Evolutionary conservation across 2,113 vertebrate genomes (phyloP).

Genomic region (Montifringilla adamsi): DNA sequence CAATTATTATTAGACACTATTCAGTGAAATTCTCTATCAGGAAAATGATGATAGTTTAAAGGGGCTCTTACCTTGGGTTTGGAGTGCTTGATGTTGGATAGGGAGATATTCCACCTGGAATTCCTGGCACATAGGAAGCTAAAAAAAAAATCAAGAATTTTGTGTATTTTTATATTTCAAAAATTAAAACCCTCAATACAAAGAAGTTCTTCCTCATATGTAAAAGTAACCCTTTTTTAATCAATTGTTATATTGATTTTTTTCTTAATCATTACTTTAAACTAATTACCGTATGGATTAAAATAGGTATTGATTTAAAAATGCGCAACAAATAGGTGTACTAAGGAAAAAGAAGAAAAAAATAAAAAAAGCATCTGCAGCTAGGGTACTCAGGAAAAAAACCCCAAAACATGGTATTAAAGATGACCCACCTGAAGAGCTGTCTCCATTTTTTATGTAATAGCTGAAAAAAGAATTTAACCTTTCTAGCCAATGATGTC

Average conservation of each 20-base stretch:
- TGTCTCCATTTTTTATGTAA: not conserved
- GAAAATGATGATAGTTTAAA: not conserved
- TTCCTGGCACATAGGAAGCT: constrained; percentile 94
- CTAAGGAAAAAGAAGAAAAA: not conserved
- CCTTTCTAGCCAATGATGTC: not conserved
- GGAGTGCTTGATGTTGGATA: constrained; percentile 84
- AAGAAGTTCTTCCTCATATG: not conserved
- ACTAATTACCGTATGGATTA: not conserved
- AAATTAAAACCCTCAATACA: not conserved
- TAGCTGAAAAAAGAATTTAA: not conserved
- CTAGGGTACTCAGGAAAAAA: not conserved
- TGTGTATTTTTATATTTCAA: constrained; percentile 5
- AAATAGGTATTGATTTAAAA: not conserved
- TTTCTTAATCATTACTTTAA: not conserved
- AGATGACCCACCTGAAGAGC: not conserved
- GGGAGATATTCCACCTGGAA: constrained; percentile 84
- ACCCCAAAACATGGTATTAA: not conserved
- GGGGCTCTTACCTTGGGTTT: constrained; percentile 83
- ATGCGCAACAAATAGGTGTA: not conserved
- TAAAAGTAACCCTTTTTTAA: not conserved
- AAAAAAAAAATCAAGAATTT: constrained; percentile 58
- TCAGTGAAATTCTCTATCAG: not conserved
- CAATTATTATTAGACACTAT: not conserved
- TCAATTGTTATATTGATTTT: not conserved
- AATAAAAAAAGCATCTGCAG: not conserved